Base-by-base conservation (phyloP, 1,140 invertebrate genomes). In the Argopecten irradians region DNA sequence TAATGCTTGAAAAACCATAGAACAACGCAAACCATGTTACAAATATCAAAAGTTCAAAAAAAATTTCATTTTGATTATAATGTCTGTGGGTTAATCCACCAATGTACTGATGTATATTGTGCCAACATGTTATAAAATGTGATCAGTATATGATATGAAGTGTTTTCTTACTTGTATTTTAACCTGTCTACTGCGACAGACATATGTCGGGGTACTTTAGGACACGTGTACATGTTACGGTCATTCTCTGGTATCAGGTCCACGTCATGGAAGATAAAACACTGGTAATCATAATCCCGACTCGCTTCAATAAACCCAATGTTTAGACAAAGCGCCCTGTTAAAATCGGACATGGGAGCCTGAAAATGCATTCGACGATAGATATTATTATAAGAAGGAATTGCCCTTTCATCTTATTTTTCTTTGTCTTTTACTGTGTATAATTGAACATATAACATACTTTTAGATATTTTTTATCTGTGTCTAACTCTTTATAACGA, bases 191-290 rank as follows among this genome's bases (percentile, higher is more conserved):
- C 97, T 16, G 98, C 98, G 0, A 98, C 98, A 55, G 98, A 98
- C 97, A 99, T 98, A 89, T 96, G 96, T 32, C 95, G 86, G 11
- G 95, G 95, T 86, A 92, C 92, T 89, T 97, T 96, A 1, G 98
- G 98, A 96, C 98, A 99, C 19, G 90, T 84, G 96, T 99, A 99
- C n/a, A 99, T 95, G 96, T 99, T 99, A 89, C 97, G 95, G 93
- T 98, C 98, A 96, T 99, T 98, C 93, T 99, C 97, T 5, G 98
- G 98, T 92, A 99, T 96, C 83, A 99, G 96, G 95, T 99, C 98
- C 36, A 99, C 98, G 95, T 99, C 98, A 96, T 99, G 98, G 95
- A 99, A 99, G 90, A 99, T 97, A 95, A 98, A 99, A 96, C 98
- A 99, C 93, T 98, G 97, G 95, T 97, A 95, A 71, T 97, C 96